A percentile compares a stretch with the other conserved stretches of the same genome.
Conservation (phyloP, 2,797 vertebrate species). For the Hyperoplus lanceolatus region DNA sequence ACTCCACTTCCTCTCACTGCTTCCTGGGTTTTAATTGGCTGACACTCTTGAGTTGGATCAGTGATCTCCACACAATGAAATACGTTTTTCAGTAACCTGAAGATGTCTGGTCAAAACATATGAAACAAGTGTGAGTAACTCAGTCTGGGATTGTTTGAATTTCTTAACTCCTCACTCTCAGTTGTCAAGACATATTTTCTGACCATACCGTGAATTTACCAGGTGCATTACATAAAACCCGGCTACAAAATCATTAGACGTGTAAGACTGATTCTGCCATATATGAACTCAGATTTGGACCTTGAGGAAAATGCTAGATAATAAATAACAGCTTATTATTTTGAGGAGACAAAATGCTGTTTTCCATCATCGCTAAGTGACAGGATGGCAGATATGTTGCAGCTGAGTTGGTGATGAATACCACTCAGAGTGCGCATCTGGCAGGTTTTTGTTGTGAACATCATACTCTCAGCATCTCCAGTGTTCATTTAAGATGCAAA, state of each 20-base stretch:
- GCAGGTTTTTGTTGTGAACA: constrained; percentile 73
- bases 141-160: constrained; percentile 26
- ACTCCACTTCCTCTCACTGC: constrained; percentile 26
- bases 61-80: constrained; percentile 39
- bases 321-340: constrained; percentile 14
- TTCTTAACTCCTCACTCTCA: constrained; percentile 24
- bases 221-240: background rate
- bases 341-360: constrained; percentile 20
- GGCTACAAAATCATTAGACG: constrained; percentile 3
- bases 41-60: constrained; percentile 34
- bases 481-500: constrained; percentile 83
- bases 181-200: background rate
- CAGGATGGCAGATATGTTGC: constrained; percentile 27
- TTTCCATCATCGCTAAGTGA: constrained; percentile 50
- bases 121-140: constrained; percentile 42
- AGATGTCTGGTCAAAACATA: constrained; percentile 43
- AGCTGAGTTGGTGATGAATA: constrained; percentile 71
- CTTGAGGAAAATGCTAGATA: constrained; percentile 4
- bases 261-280: constrained; percentile 1
- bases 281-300: constrained; percentile 13
- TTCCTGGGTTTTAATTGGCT: constrained; percentile 18
- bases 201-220: background rate
- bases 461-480: constrained; percentile 70
- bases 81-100: constrained; percentile 31
- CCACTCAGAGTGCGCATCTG: constrained; percentile 50